A percentile compares a stretch with the other conserved stretches of the same genome.
Conservation (phyloP, 2,888 invertebrate species). For the Lasioglossum calceatum region DNA sequence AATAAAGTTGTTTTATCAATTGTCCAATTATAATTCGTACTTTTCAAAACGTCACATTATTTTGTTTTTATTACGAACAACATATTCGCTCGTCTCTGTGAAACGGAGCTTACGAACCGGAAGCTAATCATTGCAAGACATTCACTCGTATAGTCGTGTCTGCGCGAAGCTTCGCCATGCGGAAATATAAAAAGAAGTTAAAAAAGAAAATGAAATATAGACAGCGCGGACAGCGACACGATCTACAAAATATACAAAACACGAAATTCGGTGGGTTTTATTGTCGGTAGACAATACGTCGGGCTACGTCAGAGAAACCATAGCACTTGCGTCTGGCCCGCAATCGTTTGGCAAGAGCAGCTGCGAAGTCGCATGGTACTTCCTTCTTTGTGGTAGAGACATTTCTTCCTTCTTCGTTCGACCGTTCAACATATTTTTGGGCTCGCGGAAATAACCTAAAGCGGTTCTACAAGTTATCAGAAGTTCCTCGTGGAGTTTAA, state of each 20-base stretch:
- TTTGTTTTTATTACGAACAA: background rate
- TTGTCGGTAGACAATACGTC: constrained; percentile 75
- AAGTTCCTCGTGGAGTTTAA: background rate
- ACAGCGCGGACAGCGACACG: constrained; percentile 28
- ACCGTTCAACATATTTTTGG: background rate
- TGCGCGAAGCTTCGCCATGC: constrained; percentile 15
- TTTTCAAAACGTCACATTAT: background rate
- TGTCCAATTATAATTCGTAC: background rate
- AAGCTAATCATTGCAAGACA: constrained; percentile 5
- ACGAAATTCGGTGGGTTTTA: constrained; percentile 66
- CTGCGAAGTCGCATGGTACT: constrained; percentile 42
- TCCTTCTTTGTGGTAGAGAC: constrained; percentile 30
- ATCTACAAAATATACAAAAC: constrained; percentile 68
- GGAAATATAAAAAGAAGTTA: constrained; percentile 46
- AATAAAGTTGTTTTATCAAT: background rate
- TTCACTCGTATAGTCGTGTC: constrained; percentile 14
- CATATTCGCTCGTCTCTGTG: background rate
- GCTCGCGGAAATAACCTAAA: background rate
- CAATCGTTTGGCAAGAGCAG: constrained; percentile 66
- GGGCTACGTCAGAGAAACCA: constrained; percentile 72
- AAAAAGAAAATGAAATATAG: constrained; percentile 10
- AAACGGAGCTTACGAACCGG: constrained; percentile 10
- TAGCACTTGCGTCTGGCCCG: constrained; percentile 46
- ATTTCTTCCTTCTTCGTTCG: background rate
- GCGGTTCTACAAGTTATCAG: no score